Conservation (phyloP, 1,140 invertebrate genomes). For the Magallana ariakensis region DNA sequence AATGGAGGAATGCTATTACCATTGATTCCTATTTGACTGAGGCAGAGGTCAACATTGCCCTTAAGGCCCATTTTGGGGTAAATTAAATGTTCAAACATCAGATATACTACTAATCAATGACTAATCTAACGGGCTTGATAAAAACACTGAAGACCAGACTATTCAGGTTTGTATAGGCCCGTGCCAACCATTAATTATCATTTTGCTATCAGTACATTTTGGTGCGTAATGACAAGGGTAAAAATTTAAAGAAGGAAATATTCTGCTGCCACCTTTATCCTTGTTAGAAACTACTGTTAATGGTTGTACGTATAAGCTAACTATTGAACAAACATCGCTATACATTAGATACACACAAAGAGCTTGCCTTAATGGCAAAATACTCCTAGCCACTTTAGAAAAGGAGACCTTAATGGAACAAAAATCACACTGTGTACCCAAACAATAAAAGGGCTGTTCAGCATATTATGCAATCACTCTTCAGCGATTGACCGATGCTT, state of each 20-base stretch:
- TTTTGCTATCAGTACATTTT: neutral
- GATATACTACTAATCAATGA: conserved; percentile 28
- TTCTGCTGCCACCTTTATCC: neutral
- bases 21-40: conserved; percentile 8
- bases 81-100: conserved; percentile 26
- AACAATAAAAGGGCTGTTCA: neutral
- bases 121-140: conserved; percentile 24
- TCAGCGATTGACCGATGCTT: too few species aligned
- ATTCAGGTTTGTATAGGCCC: neutral
- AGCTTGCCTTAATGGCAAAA: neutral
- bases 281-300: neutral
- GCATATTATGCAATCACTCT: neutral
- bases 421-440: neutral
- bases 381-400: neutral
- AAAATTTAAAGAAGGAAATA: neutral
- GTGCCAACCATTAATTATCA: conserved; percentile 5
- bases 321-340: conserved; percentile 12
- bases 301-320: neutral
- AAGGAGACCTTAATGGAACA: neutral
- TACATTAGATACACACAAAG: neutral
- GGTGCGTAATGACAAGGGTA: neutral
- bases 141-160: neutral
- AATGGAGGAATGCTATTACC: neutral
- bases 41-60: conserved; percentile 9
- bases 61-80: conserved; percentile 17